Evolutionary conservation across 2,797 vertebrate genomes (phyloP), one percentile per base, ranked within the genome.

Genomic region (Cephalopachus bancanus): DNA sequence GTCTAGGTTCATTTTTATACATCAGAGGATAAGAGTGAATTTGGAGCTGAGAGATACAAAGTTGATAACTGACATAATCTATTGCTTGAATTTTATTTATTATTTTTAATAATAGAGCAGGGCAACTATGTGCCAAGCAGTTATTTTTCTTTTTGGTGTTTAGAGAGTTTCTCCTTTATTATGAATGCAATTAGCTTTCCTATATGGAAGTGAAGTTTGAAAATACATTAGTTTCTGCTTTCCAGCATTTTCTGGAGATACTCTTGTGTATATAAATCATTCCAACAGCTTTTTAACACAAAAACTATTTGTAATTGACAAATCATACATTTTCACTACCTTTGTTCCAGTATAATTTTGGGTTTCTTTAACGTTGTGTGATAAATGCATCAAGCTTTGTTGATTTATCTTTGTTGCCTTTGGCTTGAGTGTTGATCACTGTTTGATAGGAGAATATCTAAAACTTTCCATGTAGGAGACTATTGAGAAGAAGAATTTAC

Each of bases 371-470:
- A 83, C 65, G 22, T 55, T 93, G 10, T 78, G 79, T 37, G 78
- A 75, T 30, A 80, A 17, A 69, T 79, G 15, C 60, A 20, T 85
- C 16, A 64, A 79, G 17, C 57, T 92, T 37, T 33, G 8, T 86
- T 72, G 51, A 55, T 60, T 89, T 92, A 78, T 89, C 22, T 72
- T 37, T 7, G 65, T 59, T 95, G 57, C 67, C 89, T 94, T 88
- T 85, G 65, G 15, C 79, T 81, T 88, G 53, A 33, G 12, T 64
- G 1, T 94, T 93, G 89, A 84, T 3, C 30, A 81, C 78, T 91
- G 4, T 90, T 94, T 94, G 16, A 37, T n/a, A 57, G 44, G 24
- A 62, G 72, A 69, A 16, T 83, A 69, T 62, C 75, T 62, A 91
- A 95, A 37, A 91, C 28, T 93, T 93, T 79, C 24, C 20, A 5